Percentiles rank a stretch among this genome's conserved stretches.
phyloP scores from a whole-genome alignment of 2,797 vertebrate genomes.

The Emydoidea blandingii region DNA sequence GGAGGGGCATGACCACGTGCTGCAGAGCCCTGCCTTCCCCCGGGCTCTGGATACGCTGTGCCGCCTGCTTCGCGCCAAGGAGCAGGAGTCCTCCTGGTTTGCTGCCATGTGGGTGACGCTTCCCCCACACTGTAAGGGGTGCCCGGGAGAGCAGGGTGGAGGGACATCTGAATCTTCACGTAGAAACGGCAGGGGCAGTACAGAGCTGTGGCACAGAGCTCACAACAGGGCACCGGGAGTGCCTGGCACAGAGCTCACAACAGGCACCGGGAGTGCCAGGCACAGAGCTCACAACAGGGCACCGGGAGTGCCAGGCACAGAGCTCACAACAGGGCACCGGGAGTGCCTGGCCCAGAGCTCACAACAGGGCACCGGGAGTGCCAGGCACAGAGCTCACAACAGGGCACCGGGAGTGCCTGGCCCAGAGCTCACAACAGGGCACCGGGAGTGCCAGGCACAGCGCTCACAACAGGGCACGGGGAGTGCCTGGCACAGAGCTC shows the following conservation, averaged over 20 bases:
- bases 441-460: no score
- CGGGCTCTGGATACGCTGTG: slow-evolving; percentile 60
- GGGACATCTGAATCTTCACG: background rate
- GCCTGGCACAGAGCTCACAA: no score
- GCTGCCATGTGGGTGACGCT: slow-evolving; percentile 67
- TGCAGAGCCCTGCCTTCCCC: slow-evolving; percentile 55
- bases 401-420: no score
- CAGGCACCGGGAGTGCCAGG: no score
- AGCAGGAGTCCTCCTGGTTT: slow-evolving; percentile 75
- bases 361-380: accelerated
- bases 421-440: no score
- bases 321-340: no score
- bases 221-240: no score
- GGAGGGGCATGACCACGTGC: slow-evolving; percentile 64
- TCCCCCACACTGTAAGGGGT: background rate
- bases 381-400: no score
- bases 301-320: no score
- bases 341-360: no score
- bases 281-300: no score
- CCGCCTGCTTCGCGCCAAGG: slow-evolving; percentile 52
- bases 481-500: no score
- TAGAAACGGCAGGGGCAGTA: background rate
- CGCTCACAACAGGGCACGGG: accelerated
- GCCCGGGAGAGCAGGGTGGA: background rate
- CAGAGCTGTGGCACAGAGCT: background rate